phyloP scores from a whole-genome alignment of 1,140 invertebrate species.

The Plectrocnemia conspersa region DNA sequence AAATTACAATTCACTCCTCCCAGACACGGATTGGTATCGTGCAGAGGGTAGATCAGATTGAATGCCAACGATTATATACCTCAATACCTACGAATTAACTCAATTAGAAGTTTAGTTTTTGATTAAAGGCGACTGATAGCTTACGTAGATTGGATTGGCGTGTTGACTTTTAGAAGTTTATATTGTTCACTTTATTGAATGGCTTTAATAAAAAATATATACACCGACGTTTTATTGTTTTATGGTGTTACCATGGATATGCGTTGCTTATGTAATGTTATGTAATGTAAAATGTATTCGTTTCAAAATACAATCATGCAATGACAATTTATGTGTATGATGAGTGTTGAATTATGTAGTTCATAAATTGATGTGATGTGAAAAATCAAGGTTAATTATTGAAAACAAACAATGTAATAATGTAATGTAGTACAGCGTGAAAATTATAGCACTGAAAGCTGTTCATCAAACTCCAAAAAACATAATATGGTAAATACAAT shows the following conservation, averaged over 20 bases:
- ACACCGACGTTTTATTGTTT: background rate
- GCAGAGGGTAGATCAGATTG: background rate
- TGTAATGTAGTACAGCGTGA: background rate
- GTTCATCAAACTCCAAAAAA: background rate
- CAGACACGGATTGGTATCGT: too few species aligned
- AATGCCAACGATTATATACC: background rate
- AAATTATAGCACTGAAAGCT: background rate
- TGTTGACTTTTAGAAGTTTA: background rate
- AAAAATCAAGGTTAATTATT: background rate
- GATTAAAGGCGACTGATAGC: background rate
- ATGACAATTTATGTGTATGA: background rate
- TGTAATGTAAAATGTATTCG: background rate
- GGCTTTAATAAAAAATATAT: background rate
- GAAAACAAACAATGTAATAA: background rate
- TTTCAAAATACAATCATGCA: background rate
- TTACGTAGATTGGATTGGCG: background rate
- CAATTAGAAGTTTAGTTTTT: background rate
- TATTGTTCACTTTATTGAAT: background rate
- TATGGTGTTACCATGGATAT: background rate
- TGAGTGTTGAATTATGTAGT: too few species aligned
- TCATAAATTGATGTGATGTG: background rate
- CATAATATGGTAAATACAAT: background rate
- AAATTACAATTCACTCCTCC: slow-evolving; percentile 7
- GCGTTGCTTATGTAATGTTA: background rate
- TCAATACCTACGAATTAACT: background rate